These are phyloP conservation scores for Marcusenius ussheri DNA, from an alignment of 2,113 vertebrate genomes.

Conservation along the genomic window DNA sequence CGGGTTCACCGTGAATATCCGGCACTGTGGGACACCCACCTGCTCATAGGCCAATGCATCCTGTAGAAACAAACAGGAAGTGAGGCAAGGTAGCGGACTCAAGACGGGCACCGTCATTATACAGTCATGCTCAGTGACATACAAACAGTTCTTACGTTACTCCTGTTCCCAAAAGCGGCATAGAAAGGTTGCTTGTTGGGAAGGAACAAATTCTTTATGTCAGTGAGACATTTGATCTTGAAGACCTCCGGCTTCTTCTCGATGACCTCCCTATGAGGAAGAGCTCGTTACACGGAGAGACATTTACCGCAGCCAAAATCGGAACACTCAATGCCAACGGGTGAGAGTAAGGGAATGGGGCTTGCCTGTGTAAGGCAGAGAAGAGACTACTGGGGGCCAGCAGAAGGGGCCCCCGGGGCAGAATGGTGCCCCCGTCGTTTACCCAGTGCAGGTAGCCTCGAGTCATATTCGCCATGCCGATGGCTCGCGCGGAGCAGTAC, in stretches of 20 bases:
- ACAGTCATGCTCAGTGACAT: neutral
- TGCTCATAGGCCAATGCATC: conserved; percentile 92
- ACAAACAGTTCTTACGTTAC: conserved; percentile 71
- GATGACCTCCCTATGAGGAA: conserved; percentile 81
- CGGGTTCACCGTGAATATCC: conserved; percentile 96
- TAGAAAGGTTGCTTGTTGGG: conserved; percentile 87
- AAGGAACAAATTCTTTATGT: conserved; percentile 94
- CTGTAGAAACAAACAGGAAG: conserved; percentile 47
- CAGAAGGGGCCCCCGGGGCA: conserved; percentile 89
- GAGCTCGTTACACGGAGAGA: neutral
- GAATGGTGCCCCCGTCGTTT: conserved; percentile 88
- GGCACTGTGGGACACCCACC: conserved; percentile 88
- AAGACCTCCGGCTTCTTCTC: conserved; percentile 99
- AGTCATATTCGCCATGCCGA: conserved; percentile 97
- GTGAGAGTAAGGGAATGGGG: neutral
- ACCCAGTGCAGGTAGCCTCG: conserved; percentile 96
- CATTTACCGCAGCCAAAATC: neutral
- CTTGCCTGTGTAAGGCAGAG: conserved; percentile 93
- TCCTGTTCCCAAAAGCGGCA: conserved; percentile 92
- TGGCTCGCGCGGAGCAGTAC: conserved; percentile 93
- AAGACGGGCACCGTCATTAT: neutral
- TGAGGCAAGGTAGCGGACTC: neutral
- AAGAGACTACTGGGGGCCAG: conserved; percentile 95
- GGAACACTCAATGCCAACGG: neutral
- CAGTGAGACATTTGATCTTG: conserved; percentile 95